Conservation (phyloP, 2,113 vertebrate genomes). For the Brachypteracias leptosomus region DNA sequence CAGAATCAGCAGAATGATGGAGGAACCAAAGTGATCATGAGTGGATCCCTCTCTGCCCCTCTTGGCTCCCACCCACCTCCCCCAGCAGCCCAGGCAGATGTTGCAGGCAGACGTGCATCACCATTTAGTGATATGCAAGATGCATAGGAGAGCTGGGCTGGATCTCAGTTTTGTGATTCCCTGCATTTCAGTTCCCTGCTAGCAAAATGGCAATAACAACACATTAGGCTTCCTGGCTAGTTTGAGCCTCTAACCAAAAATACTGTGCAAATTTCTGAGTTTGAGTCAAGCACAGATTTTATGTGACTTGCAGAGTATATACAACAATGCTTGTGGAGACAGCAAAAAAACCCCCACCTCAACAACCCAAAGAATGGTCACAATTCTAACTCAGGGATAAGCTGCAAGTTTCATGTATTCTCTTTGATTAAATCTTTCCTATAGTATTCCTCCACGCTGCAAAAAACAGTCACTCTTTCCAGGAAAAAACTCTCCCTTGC, state of each 20-base stretch:
- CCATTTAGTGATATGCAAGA: accelerated
- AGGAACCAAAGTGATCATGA: neutral
- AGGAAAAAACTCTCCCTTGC: neutral
- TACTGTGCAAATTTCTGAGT: constrained; percentile 12
- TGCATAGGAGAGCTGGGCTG: neutral
- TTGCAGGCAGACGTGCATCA: neutral
- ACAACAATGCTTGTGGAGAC: neutral
- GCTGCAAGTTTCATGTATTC: neutral
- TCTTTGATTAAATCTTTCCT: neutral
- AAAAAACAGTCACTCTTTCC: neutral
- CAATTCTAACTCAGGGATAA: neutral
- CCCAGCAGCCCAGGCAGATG: neutral
- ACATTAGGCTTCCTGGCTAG: neutral
- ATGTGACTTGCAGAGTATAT: neutral
- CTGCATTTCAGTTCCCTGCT: neutral
- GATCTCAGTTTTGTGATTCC: neutral
- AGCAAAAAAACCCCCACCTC: neutral
- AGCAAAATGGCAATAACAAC: neutral
- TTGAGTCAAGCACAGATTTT: constrained; percentile 42
- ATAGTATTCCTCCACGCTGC: neutral
- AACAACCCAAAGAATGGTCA: neutral
- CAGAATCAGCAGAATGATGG: neutral
- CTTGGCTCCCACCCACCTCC: neutral
- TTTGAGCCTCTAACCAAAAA: neutral
- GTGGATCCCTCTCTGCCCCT: neutral